Percentiles rank a stretch among this genome's conserved stretches.
These are phyloP conservation scores for Drosophila tani DNA, from an alignment of 1,140 invertebrate genomes.

Conservation along the genomic window DNA sequence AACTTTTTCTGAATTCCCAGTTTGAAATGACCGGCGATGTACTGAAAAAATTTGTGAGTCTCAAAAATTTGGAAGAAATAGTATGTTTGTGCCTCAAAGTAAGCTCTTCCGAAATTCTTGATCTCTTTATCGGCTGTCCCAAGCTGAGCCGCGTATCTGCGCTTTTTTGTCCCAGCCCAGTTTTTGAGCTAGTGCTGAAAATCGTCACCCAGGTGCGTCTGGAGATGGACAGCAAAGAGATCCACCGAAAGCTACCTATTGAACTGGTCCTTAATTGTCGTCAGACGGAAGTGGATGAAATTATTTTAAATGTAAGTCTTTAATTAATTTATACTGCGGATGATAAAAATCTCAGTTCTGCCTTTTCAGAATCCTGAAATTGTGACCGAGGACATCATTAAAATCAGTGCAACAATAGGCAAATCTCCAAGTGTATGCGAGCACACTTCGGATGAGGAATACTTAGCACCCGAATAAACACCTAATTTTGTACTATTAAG, in stretches of 20 bases:
- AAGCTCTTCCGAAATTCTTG: slow-evolving; percentile 14
- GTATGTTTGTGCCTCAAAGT: slow-evolving; percentile 1
- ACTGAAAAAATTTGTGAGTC: slow-evolving; percentile 3
- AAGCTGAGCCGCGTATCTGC: too few relatives aligned
- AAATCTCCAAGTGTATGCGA: too few relatives aligned
- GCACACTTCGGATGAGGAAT: too few relatives aligned
- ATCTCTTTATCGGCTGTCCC: too few relatives aligned
- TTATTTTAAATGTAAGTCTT: not conserved
- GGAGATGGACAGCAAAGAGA: slow-evolving; percentile 12
- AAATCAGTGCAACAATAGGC: too few relatives aligned
- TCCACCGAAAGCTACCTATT: slow-evolving; percentile 19
- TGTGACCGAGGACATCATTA: not conserved
- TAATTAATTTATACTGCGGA: not conserved
- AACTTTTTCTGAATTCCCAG: slow-evolving; percentile 9
- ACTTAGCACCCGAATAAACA: too few relatives aligned
- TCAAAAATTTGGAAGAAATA: slow-evolving; percentile 35
- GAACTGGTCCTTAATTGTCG: slow-evolving; percentile 18
- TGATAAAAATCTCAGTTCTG: not conserved
- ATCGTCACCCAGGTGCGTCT: slow-evolving; percentile 30
- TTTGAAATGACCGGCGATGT: not conserved
- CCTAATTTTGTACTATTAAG: too few relatives aligned
- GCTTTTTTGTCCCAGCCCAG: not conserved
- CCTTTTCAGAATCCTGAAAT: not conserved
- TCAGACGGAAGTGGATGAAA: not conserved
- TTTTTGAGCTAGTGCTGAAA: slow-evolving; percentile 14